Conservation (phyloP, 2,113 vertebrate species). For the Psittacula cyanocephala region DNA sequence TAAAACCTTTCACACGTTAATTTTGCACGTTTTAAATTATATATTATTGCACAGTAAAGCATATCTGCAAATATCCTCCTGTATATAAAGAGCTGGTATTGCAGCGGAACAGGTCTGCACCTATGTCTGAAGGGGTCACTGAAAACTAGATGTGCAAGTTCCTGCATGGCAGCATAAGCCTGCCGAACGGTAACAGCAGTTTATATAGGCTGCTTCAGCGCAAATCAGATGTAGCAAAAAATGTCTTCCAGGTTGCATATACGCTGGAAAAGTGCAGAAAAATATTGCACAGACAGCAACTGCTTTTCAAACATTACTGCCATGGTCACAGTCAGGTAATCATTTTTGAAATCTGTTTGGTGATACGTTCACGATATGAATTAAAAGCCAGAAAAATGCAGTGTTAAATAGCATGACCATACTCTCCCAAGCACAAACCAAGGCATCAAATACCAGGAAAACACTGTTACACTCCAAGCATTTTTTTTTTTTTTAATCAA, state of each 20-base stretch:
- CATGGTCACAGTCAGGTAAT: background rate
- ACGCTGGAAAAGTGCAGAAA: background rate
- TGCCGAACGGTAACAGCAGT: background rate
- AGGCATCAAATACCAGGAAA: background rate
- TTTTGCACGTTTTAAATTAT: background rate
- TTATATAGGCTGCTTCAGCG: background rate
- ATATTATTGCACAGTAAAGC: background rate
- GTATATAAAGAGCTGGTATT: accelerated
- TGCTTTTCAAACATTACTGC: background rate
- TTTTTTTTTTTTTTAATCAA: background rate
- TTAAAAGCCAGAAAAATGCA: background rate
- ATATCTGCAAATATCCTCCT: background rate
- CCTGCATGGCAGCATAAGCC: background rate
- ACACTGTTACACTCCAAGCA: background rate
- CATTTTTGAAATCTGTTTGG: background rate
- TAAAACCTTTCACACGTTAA: background rate
- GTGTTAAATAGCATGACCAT: accelerated
- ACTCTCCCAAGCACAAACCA: background rate
- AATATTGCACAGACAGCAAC: background rate
- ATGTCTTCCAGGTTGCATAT: background rate
- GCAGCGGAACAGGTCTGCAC: background rate
- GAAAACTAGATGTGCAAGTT: background rate
- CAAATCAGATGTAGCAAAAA: background rate
- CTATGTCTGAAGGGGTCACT: background rate
- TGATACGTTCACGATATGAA: accelerated